A percentile compares a stretch with the other conserved stretches of the same genome.
Evolutionary conservation across 2,888 invertebrate species (phyloP).

Genomic region (Galerucella calmariensis): DNA sequence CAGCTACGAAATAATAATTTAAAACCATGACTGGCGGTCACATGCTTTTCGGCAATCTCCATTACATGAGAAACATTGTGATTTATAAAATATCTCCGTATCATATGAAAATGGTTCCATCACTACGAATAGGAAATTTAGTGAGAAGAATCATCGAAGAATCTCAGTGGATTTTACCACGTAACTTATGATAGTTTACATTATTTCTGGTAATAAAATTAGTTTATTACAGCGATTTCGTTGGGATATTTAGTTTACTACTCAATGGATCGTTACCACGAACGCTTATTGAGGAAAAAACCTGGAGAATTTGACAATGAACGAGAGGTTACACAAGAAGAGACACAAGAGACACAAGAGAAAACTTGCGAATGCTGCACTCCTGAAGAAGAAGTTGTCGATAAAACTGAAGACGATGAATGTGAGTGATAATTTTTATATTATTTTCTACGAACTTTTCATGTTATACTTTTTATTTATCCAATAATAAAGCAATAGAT

Average conservation of each 20-base stretch:
- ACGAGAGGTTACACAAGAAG: neutral
- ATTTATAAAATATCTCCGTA: constrained; percentile 38
- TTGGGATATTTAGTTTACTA: constrained; percentile 17
- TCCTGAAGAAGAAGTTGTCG: neutral
- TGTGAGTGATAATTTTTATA: neutral
- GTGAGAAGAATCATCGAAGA: constrained; percentile 30
- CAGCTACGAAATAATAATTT: neutral
- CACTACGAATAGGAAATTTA: constrained; percentile 15
- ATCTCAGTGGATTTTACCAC: constrained; percentile 31
- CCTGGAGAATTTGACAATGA: constrained; percentile 38
- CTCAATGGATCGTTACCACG: constrained; percentile 19
- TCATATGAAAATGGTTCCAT: constrained; percentile 29
- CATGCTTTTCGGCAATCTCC: constrained; percentile 27
- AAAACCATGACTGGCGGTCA: constrained; percentile 12
- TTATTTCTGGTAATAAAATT: neutral
- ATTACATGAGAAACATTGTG: constrained; percentile 34
- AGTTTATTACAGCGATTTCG: constrained; percentile 25
- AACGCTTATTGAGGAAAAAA: constrained; percentile 18
- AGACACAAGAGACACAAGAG: neutral
- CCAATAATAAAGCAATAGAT: no score
- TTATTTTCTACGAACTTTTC: neutral
- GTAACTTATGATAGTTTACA: constrained; percentile 34
- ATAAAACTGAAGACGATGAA: constrained; percentile 11
- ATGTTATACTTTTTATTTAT: constrained; percentile 1
- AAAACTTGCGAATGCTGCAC: neutral